These are phyloP conservation scores for Lampris incognitus DNA, from an alignment of 2,113 vertebrate genomes.

Conservation along the genomic window DNA sequence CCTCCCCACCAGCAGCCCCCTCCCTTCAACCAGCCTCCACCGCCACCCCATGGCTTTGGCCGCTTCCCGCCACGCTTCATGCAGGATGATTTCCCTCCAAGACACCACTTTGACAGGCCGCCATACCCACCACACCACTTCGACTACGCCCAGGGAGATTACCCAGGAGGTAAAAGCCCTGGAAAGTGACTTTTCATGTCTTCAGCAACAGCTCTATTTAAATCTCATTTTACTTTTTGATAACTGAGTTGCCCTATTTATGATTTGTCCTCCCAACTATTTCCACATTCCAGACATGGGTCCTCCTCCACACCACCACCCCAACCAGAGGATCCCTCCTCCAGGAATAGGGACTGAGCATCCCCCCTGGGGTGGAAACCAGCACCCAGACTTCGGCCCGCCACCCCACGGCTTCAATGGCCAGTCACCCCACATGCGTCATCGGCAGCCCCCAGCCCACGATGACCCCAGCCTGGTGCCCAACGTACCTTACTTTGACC, in stretches of 20 bases:
- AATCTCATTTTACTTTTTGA: neutral
- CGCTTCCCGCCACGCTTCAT: slow-evolving; percentile 97
- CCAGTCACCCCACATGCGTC: slow-evolving; percentile 93
- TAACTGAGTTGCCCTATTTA: neutral
- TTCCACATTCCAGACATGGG: slow-evolving; percentile 86
- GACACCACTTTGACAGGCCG: slow-evolving; percentile 94
- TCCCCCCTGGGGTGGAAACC: slow-evolving; percentile 92
- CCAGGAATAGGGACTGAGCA: slow-evolving; percentile 91
- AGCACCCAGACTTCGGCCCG: slow-evolving; percentile 93
- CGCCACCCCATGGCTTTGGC: slow-evolving; percentile 93
- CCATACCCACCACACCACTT: slow-evolving; percentile 93
- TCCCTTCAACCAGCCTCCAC: slow-evolving; percentile 95
- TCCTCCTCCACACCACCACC: slow-evolving; percentile 95
- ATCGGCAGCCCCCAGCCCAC: slow-evolving; percentile 89
- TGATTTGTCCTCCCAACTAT: neutral
- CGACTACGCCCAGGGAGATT: slow-evolving; percentile 95
- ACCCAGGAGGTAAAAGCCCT: slow-evolving; percentile 85
- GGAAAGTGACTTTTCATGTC: neutral
- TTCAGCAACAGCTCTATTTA: neutral
- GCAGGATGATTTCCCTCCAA: slow-evolving; percentile 96
- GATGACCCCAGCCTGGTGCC: slow-evolving; percentile 97
- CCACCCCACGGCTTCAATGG: slow-evolving; percentile 96
- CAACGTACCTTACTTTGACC: slow-evolving; percentile 96
- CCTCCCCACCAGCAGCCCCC: slow-evolving; percentile 97
- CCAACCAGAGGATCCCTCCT: slow-evolving; percentile 92